Conservation (phyloP, 1,140 invertebrate species). For the Maconellicoccus hirsutus region DNA sequence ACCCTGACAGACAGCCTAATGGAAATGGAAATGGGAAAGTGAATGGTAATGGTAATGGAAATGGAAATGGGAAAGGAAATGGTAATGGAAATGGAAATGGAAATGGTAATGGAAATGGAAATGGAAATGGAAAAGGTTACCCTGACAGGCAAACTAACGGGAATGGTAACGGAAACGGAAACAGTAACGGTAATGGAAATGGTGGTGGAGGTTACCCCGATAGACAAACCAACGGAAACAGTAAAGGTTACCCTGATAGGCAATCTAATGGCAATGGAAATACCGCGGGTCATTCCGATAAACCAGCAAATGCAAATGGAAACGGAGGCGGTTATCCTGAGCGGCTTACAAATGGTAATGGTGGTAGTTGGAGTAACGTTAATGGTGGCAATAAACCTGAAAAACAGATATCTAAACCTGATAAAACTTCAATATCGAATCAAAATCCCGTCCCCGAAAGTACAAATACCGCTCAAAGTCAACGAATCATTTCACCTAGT, state of each 20-base stretch:
- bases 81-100: neutral
- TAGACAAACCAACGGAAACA: neutral
- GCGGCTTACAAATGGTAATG: too few species aligned
- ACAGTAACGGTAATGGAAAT: neutral
- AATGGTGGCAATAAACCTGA: neutral
- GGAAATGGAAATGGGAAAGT: neutral
- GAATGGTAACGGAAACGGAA: neutral
- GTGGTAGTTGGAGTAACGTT: neutral
- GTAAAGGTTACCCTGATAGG: neutral
- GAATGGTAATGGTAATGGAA: neutral
- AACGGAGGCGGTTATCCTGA: too few species aligned
- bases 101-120: neutral
- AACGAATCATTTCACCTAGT: neutral
- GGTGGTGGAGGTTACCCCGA: neutral
- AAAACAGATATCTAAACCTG: neutral
- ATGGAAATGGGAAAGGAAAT: neutral
- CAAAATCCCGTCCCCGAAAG: too few species aligned
- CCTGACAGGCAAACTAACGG: neutral
- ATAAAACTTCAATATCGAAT: too few species aligned
- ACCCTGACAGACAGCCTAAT: neutral
- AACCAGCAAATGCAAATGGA: too few species aligned
- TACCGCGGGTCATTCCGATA: too few species aligned
- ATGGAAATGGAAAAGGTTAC: neutral
- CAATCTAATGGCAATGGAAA: too few species aligned
- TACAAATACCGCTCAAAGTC: too few species aligned